Base-by-base conservation (phyloP, 2,113 vertebrate genomes). In the Leucopternis melanops region DNA sequence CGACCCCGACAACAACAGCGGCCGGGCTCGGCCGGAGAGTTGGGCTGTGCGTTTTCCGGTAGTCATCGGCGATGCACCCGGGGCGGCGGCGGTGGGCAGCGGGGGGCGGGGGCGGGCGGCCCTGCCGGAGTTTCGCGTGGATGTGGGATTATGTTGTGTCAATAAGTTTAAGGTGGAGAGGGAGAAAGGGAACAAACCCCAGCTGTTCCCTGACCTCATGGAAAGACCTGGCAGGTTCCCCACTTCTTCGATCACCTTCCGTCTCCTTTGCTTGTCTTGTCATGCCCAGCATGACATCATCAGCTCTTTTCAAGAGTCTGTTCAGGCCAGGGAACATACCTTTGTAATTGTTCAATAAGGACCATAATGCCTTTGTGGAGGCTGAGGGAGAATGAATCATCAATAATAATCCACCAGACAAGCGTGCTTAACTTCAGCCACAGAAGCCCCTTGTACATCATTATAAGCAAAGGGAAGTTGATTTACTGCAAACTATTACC, bases 211-310 rank as follows among this genome's bases (percentile, higher is more conserved):
- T n/a, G n/a, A n/a, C n/a, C n/a, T n/a, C n/a, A n/a, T 94, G 80
- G 52, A 92, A 92, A 86, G 75, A 61, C 72, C 72, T 93, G 93
- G 94, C 95, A 94, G 25, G 31, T 52, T 96, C 81, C 47, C 61
- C 71, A 36, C 52, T 93, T 94, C 90, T 95, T 95, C 81, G 29
- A 82, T 90, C 82, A 78, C 85, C 42, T 87, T 91, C 55, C 50
- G 45, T 70, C 59, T 88, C 78, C 66, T 62, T 38, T 40, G 57
- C 92, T 55, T 93, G 90, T 72, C 62, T n/a, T 42, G 34, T 93
- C 94, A 72, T 36, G 88, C 92, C 72, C 71, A 31, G 36, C 0
- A 1, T 92, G 87, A 79, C 14, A 32, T 55, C 90, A 84, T 16
- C 69, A 26, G 12, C 57, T 49, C 78, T 73, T 47, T 23, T 21